Conservation (phyloP, 2,113 vertebrate genomes). For the Solea senegalensis region DNA sequence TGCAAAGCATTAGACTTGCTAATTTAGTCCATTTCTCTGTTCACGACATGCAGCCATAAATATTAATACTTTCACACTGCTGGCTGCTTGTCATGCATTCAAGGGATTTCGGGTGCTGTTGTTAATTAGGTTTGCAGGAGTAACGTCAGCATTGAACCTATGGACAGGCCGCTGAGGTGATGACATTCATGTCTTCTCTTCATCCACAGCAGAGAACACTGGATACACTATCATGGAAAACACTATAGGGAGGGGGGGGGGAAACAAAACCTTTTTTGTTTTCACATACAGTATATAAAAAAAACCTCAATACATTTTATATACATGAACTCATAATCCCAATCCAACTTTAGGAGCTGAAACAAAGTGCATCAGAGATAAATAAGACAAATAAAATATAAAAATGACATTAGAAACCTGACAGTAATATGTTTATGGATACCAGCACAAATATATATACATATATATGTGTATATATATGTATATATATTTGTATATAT, state of each 20-base stretch:
- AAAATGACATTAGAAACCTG: no score
- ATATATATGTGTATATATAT: no score
- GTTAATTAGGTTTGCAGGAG: conserved; percentile 65
- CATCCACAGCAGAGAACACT: conserved; percentile 12
- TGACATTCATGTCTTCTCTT: conserved; percentile 39
- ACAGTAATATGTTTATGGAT: no score
- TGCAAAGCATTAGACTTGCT: conserved; percentile 74
- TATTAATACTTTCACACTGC: conserved; percentile 65
- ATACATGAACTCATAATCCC: no score
- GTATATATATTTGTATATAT: no score
- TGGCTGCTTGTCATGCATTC: conserved; percentile 55
- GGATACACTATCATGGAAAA: conserved; percentile 1
- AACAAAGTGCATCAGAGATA: no score
- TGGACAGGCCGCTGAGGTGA: conserved; percentile 55
- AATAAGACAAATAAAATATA: no score
- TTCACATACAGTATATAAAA: neutral
- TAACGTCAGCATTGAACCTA: conserved; percentile 48
- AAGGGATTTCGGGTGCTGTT: conserved; percentile 53
- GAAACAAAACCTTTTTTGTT: neutral
- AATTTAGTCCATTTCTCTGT: conserved; percentile 63
- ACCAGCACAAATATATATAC: no score
- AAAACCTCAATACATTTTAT: no score
- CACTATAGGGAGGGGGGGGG: neutral
- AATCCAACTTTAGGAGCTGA: no score
- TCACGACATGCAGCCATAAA: conserved; percentile 68